A percentile compares a stretch with the other conserved stretches of the same genome.
phyloP scores from a whole-genome alignment of 1,140 invertebrate species.

The Globodera rostochiensis region DNA sequence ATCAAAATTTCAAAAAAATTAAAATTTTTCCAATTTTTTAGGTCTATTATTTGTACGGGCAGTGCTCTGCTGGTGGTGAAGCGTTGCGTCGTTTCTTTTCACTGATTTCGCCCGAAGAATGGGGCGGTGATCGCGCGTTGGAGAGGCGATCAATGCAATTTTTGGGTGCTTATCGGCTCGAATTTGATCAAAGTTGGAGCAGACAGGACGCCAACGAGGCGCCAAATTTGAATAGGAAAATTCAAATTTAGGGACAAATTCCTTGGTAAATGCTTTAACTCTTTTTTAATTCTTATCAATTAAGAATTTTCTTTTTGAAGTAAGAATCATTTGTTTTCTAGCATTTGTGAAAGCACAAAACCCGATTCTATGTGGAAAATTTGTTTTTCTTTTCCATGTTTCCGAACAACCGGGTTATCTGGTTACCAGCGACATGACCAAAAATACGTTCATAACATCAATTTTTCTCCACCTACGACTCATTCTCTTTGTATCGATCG shows the following conservation, averaged over 20 bases:
- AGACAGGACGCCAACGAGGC: neutral
- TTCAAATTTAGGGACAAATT: neutral
- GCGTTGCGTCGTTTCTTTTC: neutral
- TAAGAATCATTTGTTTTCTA: no score
- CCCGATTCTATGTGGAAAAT: no score
- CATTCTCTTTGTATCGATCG: no score
- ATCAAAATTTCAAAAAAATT: no score
- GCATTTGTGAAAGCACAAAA: no score
- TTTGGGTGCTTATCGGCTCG: neutral
- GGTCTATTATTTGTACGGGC: neutral
- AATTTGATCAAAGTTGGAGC: slow-evolving; percentile 9
- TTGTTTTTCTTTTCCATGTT: no score
- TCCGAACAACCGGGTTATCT: no score
- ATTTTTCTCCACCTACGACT: no score
- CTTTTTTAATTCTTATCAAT: neutral
- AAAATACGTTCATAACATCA: no score
- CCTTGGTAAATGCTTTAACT: neutral
- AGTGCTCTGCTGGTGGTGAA: neutral
- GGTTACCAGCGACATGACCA: no score
- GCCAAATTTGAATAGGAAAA: neutral
- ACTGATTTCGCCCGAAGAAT: slow-evolving; percentile 6
- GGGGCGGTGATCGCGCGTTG: neutral
- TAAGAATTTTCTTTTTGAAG: neutral
- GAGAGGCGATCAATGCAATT: neutral
- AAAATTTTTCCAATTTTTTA: neutral